Evolutionary conservation across 2,113 vertebrate genomes (phyloP), one percentile per base, ranked within the genome.

Genomic region (Lagopus muta): DNA sequence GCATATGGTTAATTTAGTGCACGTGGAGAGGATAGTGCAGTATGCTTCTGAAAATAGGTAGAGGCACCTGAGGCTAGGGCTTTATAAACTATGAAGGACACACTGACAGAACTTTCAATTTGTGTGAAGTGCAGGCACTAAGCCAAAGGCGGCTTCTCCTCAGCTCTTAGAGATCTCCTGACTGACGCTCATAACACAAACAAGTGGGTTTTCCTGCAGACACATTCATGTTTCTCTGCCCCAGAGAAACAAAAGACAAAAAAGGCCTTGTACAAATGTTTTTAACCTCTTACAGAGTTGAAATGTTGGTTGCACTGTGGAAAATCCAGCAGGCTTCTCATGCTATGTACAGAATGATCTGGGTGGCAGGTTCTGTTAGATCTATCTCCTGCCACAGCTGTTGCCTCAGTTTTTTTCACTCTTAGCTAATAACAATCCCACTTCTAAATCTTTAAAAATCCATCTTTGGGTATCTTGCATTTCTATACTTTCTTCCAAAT

Each of bases 1-100:
- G 65, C 75, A 91, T 93, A 71, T 65, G 34, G 60, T 67, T 89
- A 71, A 88, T 89, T 66, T 65, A 86, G 50, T 77, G 79, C 34
- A 92, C 92, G 36, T 17, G 48, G 22, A 74, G 25, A 66, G 17
- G 36, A 18, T 32, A 82, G 40, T 38, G 50, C 27, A 82, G 55
- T 36, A 52, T 28, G 40, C 48, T 89, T 90, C 89, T 75, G 69
- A 48, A 92, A 69, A 65, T 30, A 58, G 43, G 54, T 78, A 50
- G 76, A 86, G 48, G 50, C 55, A 83, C 79, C 79, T 48, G 61
- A 60, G 76, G 60, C 60, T 34, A 10, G 40, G 34, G 76, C 81
- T 75, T 84, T 27, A 8, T 50, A 57, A 65, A 13, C 38, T 72
- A 50, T 3, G 6, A 85, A 57, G 14, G 62, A 72, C 21, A 28